These are phyloP conservation scores for Tenthredo scrophulariae DNA, from an alignment of 2,888 invertebrate genomes.

Conservation along the genomic window DNA sequence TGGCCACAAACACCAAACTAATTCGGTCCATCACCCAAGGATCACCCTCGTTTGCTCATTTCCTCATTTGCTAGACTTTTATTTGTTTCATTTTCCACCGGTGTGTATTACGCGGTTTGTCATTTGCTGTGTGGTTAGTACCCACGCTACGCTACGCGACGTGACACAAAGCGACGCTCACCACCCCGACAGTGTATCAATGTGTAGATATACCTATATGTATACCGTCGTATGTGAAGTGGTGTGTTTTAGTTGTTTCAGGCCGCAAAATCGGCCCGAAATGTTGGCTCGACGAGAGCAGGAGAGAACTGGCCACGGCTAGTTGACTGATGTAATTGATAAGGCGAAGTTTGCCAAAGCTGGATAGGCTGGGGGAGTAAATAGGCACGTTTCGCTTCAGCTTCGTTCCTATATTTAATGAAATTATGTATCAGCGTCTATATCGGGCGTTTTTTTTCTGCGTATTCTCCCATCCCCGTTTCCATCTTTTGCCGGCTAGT, in stretches of 20 bases:
- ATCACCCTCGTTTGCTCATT: constrained; percentile 22
- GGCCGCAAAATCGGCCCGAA: constrained; percentile 38
- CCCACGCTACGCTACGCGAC: not conserved
- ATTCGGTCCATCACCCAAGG: constrained; percentile 40
- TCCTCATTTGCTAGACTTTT: constrained; percentile 27
- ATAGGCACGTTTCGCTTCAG: constrained; percentile 13
- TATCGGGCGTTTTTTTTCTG: not conserved
- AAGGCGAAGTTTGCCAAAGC: constrained; percentile 38
- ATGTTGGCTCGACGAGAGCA: constrained; percentile 36
- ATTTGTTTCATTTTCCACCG: constrained; percentile 37
- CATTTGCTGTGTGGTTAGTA: constrained; percentile 41
- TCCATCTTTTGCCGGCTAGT: not conserved
- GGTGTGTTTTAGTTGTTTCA: constrained; percentile 34
- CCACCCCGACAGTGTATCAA: not conserved
- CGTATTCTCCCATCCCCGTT: not conserved
- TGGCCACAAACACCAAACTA: constrained; percentile 43
- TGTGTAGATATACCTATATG: not conserved
- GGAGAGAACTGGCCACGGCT: constrained; percentile 1
- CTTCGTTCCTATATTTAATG: not conserved
- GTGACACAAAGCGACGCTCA: not conserved
- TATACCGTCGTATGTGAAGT: not conserved
- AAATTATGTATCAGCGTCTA: constrained; percentile 17
- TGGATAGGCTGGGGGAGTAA: not conserved
- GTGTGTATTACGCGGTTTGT: constrained; percentile 47
- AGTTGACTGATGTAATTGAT: constrained; percentile 50